Percentiles rank a stretch among this genome's conserved stretches.
phyloP scores from a whole-genome alignment of 2,113 vertebrate genomes.

The Tiliqua scincoides region DNA sequence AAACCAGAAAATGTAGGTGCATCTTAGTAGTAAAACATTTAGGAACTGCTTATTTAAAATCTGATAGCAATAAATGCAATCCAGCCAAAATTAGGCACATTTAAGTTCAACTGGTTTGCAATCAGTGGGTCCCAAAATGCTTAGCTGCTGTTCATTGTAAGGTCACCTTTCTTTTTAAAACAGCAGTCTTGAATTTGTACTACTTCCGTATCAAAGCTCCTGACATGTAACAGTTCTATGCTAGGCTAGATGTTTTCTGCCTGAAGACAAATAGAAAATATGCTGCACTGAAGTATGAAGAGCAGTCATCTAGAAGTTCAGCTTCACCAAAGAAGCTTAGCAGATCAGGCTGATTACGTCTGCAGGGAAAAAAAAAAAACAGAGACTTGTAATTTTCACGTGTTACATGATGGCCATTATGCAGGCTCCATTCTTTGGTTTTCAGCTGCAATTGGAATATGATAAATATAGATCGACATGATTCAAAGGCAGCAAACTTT shows the following conservation, averaged over 20 bases:
- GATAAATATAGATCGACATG: constrained; percentile 41
- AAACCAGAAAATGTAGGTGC: background rate
- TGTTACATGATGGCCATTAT: constrained; percentile 48
- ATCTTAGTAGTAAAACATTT: background rate
- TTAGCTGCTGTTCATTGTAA: background rate
- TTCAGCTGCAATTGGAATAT: constrained; percentile 40
- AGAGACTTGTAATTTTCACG: constrained; percentile 52
- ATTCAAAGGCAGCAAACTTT: background rate
- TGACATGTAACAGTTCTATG: background rate
- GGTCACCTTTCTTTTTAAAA: background rate
- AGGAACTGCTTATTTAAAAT: too few relatives aligned
- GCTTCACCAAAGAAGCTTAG: constrained; percentile 19
- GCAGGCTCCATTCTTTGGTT: constrained; percentile 53
- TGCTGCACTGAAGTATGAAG: background rate
- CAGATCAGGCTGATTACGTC: constrained; percentile 34
- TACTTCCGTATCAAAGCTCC: background rate
- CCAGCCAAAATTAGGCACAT: background rate
- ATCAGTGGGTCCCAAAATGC: background rate
- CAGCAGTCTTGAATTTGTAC: background rate
- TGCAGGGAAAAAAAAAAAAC: too few relatives aligned
- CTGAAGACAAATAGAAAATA: background rate
- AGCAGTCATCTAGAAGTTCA: constrained; percentile 47
- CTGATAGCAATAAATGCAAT: background rate
- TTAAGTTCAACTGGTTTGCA: background rate
- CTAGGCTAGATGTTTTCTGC: background rate